Conservation (phyloP, 1,140 invertebrate genomes). For the Acromyrmex echinatior region DNA sequence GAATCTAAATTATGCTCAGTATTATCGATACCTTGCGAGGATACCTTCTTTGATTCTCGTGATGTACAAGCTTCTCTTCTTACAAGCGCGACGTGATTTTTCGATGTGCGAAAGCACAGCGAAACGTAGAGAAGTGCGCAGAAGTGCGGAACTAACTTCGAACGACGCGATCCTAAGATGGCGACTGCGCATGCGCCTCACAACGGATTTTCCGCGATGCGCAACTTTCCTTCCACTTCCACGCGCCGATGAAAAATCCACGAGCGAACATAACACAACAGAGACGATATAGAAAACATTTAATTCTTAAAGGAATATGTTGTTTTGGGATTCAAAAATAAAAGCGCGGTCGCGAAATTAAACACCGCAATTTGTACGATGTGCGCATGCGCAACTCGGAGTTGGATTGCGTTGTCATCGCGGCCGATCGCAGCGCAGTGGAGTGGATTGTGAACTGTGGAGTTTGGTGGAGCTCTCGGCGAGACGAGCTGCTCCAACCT, state of each 20-base stretch:
- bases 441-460: too few relatives aligned
- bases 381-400: not conserved
- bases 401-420: constrained; percentile 14
- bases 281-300: not conserved
- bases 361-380: too few relatives aligned
- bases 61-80: not conserved
- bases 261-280: not conserved
- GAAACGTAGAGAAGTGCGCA: not conserved
- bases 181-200: not conserved
- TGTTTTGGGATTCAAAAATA: too few relatives aligned
- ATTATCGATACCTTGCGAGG: not conserved
- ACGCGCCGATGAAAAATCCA: not conserved
- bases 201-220: not conserved
- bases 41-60: not conserved
- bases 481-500: too few relatives aligned
- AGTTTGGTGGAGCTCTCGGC: too few relatives aligned
- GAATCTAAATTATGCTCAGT: not conserved
- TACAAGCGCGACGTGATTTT: not conserved
- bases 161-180: not conserved
- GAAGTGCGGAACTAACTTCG: not conserved
- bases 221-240: not conserved
- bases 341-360: too few relatives aligned
- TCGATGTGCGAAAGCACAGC: not conserved
- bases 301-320: too few relatives aligned
- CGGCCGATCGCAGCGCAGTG: not conserved